Conservation (phyloP, 2,797 vertebrate species). For the Chelmon rostratus region DNA sequence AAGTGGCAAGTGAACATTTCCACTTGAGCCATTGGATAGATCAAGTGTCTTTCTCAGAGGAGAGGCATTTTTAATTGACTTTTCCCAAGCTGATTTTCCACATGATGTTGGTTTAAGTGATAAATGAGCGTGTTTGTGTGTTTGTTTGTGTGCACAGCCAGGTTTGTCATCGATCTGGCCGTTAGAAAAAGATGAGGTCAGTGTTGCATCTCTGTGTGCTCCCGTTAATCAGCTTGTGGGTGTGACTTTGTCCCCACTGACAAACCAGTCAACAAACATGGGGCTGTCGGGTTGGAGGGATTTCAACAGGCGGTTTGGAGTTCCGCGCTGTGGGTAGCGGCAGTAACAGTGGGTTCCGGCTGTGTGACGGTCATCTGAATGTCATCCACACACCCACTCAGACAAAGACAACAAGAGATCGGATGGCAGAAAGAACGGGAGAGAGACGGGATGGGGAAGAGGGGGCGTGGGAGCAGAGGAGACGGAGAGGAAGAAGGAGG, state of each 20-base stretch:
- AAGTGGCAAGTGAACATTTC: conserved; percentile 12
- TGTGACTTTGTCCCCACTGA: conserved; percentile 23
- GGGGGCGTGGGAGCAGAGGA: conserved; percentile 14
- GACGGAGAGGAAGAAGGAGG: background rate
- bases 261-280: background rate
- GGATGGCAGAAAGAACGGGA: background rate
- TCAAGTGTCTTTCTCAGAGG: conserved; percentile 17
- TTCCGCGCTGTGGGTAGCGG: conserved; percentile 19
- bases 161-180: background rate
- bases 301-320: conserved; percentile 9
- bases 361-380: conserved; percentile 44
- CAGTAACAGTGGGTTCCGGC: conserved; percentile 14
- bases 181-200: conserved; percentile 3
- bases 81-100: background rate
- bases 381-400: conserved; percentile 48
- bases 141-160: background rate
- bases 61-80: background rate
- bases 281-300: conserved; percentile 1
- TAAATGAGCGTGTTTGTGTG: background rate
- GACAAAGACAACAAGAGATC: conserved; percentile 30
- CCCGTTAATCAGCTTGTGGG: conserved; percentile 9
- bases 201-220: background rate
- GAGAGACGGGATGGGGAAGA: background rate
- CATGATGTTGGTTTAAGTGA: background rate
- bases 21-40: background rate